A percentile compares a stretch with the other conserved stretches of the same genome.
Evolutionary conservation across 2,113 vertebrate genomes (phyloP).

Genomic region (Murina feae): DNA sequence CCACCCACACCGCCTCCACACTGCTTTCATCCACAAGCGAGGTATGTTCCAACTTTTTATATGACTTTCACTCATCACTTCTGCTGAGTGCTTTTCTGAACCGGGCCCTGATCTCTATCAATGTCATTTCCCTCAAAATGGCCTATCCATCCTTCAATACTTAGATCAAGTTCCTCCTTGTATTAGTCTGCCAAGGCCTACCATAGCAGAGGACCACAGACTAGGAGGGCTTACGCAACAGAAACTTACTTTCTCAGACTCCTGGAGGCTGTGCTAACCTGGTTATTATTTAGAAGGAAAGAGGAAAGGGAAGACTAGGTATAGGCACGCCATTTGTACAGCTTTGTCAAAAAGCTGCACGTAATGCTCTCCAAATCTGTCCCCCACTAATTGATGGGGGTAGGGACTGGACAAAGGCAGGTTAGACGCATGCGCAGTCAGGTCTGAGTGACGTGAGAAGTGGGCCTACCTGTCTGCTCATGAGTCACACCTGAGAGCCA

Average conservation of each 20-base stretch:
- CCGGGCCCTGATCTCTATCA: background rate
- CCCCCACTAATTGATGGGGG: no score
- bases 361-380: no score
- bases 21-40: background rate
- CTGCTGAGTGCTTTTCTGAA: background rate
- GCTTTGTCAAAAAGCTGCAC: no score
- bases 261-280: background rate
- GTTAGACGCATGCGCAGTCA: no score
- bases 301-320: no score
- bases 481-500: no score
- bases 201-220: background rate
- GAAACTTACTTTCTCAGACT: background rate
- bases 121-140: background rate
- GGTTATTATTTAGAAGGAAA: no score
- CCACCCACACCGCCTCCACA: background rate
- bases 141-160: background rate
- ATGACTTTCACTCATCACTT: background rate
- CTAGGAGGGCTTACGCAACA: background rate
- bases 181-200: background rate
- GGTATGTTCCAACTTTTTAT: background rate
- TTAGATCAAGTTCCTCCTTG: background rate
- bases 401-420: no score
- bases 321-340: no score
- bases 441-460: no score
- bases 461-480: no score